Percentiles rank a stretch among this genome's conserved stretches.
These are phyloP conservation scores for Elachura formosa DNA, from an alignment of 2,113 vertebrate genomes.

Conservation along the genomic window DNA sequence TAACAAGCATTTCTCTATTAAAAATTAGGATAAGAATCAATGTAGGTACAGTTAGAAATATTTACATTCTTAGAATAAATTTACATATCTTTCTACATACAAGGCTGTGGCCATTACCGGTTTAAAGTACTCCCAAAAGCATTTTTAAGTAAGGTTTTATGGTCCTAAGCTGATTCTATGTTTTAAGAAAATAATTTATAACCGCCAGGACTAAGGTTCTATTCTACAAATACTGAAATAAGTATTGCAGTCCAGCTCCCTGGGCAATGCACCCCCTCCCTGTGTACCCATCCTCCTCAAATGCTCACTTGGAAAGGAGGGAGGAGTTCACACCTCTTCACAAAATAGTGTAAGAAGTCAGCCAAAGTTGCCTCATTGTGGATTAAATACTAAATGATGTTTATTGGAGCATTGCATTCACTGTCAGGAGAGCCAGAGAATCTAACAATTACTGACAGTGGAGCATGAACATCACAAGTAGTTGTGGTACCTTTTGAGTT, in stretches of 20 bases:
- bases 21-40: not conserved
- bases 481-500: not conserved
- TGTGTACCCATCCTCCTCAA: not conserved
- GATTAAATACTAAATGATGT: not conserved
- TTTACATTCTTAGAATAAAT: not conserved
- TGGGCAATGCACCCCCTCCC: accelerated
- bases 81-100: not conserved
- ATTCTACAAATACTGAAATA: not conserved
- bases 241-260: not conserved
- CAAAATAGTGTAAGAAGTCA: not conserved
- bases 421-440: not conserved
- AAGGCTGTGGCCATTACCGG: not conserved
- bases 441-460: not conserved
- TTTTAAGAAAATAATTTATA: not conserved
- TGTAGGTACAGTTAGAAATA: not conserved
- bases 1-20: not conserved
- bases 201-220: not conserved
- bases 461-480: not conserved
- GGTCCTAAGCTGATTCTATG: accelerated
- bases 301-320: accelerated
- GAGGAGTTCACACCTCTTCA: not conserved
- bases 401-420: not conserved
- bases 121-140: not conserved
- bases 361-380: not conserved
- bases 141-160: not conserved